Percentiles rank a stretch among this genome's conserved stretches.
phyloP scores from a whole-genome alignment of 1,140 invertebrate species.

The Ceratitis capitata region DNA sequence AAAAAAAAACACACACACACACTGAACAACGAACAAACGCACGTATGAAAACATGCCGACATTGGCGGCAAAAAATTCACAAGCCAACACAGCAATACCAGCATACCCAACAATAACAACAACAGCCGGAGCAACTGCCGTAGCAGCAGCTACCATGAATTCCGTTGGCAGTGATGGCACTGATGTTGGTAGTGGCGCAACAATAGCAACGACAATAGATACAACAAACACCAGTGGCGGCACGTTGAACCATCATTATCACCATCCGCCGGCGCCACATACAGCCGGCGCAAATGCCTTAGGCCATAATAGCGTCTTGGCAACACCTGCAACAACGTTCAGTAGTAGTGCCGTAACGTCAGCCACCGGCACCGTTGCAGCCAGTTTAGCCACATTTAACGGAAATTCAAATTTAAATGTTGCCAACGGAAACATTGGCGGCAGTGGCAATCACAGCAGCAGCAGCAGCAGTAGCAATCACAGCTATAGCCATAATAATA shows the following conservation, averaged over 20 bases:
- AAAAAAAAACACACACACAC: too few species aligned
- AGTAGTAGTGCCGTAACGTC: conserved; percentile 8
- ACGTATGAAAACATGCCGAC: conserved; percentile 20
- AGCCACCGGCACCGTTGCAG: conserved; percentile 38
- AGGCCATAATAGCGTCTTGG: conserved; percentile 51
- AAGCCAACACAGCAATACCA: background rate
- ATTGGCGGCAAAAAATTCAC: conserved; percentile 16
- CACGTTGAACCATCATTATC: conserved; percentile 48
- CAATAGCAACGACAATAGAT: conserved; percentile 50
- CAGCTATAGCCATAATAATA: background rate
- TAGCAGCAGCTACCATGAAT: conserved; percentile 44
- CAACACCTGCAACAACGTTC: conserved; percentile 42
- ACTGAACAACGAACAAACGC: background rate
- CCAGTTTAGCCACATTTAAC: conserved; percentile 56
- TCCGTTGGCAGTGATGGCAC: background rate
- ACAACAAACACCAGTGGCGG: conserved; percentile 56
- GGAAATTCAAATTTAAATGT: conserved; percentile 64
- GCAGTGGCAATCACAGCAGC: conserved; percentile 45
- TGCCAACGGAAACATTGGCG: conserved; percentile 56
- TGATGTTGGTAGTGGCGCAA: conserved; percentile 43
- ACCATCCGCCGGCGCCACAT: conserved; percentile 49
- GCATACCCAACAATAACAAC: conserved; percentile 36
- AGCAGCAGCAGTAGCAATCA: conserved; percentile 49
- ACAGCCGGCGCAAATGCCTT: conserved; percentile 48
- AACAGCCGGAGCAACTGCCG: too few species aligned